Evolutionary conservation across 2,797 vertebrate genomes (phyloP), one percentile per base, ranked within the genome.

Genomic region (Diplodus puntazzo): DNA sequence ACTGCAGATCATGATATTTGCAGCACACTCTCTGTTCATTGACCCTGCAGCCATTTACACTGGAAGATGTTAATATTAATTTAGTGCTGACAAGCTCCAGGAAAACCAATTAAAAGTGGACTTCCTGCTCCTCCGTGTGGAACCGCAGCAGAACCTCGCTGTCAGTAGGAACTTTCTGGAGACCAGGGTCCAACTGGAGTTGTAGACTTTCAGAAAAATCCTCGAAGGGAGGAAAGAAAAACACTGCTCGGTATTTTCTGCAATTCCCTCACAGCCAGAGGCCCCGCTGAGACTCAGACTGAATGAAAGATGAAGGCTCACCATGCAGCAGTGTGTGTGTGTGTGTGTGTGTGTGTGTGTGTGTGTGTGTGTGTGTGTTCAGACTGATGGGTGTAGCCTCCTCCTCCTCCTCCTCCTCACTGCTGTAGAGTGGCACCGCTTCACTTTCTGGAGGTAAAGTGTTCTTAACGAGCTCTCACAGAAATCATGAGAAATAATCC

Each of bases 301-400:
- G 62, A 79, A 79, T 79, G 8, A 53, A 25, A 68, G 30, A 82
- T 78, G 17, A 69, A 59, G 23, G 20, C 43, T 60, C 75, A 20
- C 11, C 20, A 11, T 11, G 70, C 17, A 30, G 54, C 59, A 50
- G 34, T 21, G 30, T 4, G 25, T 39, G 48, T 16, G 63, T 52
- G 27, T 34, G 48, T 62, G 59, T 61, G 59, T 43, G 42, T 48
- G 46, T 48, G 48, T 49, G 48, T 49, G 16, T 49, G 48, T 49
- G 48, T 54, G 46, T 7, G 5, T 13, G 30, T 30, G 30, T 30
- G 30, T 3, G 30, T 30, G 30, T 30, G 21, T 30, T 30, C 30
- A 30, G 30, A 1, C 30, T 30, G 30, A 30, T 30, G 30, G 30
- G 3, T 30, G 30, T 27, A 27, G 27, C 2, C 27, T 27, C 27